Evolutionary conservation across 2,888 invertebrate genomes (phyloP).

Genomic region (Electrophaes corylata): DNA sequence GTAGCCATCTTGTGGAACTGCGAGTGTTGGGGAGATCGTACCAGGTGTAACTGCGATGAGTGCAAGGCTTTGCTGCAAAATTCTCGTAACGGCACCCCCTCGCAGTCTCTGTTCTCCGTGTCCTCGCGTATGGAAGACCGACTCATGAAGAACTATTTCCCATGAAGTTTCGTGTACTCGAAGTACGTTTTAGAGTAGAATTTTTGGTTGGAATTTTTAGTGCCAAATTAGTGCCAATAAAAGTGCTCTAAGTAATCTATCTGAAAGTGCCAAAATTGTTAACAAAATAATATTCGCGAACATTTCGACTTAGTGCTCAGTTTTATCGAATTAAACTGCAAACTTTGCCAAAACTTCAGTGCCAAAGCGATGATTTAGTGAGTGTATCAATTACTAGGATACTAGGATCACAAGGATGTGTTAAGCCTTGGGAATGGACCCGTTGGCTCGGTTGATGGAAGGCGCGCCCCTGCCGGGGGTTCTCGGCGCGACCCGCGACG

Average conservation of each 20-base stretch:
- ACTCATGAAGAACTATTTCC: conserved; percentile 38
- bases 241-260: not conserved
- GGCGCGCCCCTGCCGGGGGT: conserved; percentile 87
- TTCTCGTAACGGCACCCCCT: conserved; percentile 45
- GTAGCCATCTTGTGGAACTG: conserved; percentile 62
- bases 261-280: conserved; percentile 8
- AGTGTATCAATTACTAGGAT: conserved; percentile 29
- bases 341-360: conserved; percentile 15
- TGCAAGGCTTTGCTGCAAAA: conserved; percentile 61
- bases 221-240: conserved; percentile 8
- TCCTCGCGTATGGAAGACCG: conserved; percentile 64
- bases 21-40: conserved; percentile 63
- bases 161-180: conserved; percentile 15
- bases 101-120: conserved; percentile 54
- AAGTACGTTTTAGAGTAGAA: conserved; percentile 1
- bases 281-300: not conserved
- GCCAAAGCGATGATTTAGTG: conserved; percentile 30
- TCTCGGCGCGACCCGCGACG: conserved; percentile 81
- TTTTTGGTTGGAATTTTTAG: not conserved
- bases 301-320: not conserved
- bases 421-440: conserved; percentile 86
- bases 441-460: conserved; percentile 91
- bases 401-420: conserved; percentile 33
- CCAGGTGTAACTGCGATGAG: conserved; percentile 73
- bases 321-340: not conserved